A percentile compares a stretch with the other conserved stretches of the same genome.
Evolutionary conservation across 2,888 invertebrate genomes (phyloP).

Genomic region (Brachyptera risi): DNA sequence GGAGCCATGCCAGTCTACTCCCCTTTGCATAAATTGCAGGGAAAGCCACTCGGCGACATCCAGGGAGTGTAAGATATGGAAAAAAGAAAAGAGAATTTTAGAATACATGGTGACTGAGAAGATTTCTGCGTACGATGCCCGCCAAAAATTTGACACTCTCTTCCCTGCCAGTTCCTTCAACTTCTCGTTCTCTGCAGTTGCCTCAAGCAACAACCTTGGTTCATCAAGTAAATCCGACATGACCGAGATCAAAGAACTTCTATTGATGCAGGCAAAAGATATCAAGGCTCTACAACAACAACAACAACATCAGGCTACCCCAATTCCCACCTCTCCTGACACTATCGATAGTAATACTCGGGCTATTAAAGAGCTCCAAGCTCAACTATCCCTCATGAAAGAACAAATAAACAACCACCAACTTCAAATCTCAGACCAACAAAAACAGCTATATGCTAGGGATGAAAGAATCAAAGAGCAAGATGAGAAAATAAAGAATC

Average conservation of each 20-base stretch:
- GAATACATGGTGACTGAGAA: no score
- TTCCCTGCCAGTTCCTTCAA: no score
- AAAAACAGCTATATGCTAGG: no score
- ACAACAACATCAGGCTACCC: background rate
- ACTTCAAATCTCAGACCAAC: background rate
- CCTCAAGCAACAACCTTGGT: no score
- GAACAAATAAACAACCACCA: background rate
- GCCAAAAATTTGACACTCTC: no score
- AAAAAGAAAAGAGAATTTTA: no score
- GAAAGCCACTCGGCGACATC: background rate
- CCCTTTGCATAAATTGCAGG: background rate
- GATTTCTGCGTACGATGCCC: no score
- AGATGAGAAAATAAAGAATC: background rate
- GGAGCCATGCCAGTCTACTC: background rate
- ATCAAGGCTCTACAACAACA: no score
- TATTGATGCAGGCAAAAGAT: no score
- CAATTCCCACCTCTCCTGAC: background rate
- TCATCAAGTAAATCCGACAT: no score
- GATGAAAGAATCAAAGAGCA: background rate
- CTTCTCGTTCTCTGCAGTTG: no score
- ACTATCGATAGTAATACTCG: background rate
- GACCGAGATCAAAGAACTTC: no score
- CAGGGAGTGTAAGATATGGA: background rate
- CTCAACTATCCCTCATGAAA: background rate
- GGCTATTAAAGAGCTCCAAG: background rate